Evolutionary conservation across 2,888 invertebrate species (phyloP), one percentile per base, ranked within the genome.

Genomic region (Sinohyriopsis cumingii): DNA sequence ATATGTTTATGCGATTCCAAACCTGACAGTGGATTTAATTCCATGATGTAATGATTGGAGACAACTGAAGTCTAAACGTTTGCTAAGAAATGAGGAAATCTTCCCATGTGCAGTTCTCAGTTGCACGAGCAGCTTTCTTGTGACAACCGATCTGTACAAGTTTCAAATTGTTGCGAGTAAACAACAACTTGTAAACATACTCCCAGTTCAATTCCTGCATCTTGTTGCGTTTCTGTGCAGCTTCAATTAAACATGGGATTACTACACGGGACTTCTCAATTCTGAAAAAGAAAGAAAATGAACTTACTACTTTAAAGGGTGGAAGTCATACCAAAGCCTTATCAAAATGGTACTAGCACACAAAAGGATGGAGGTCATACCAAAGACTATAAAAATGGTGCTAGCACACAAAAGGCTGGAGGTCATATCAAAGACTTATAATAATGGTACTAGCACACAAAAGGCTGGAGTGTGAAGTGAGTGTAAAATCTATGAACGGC

Each of bases 61-160:
- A 45, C 12, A 45, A 33, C 1, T 33, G 33, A 45, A 45, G 15
- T 45, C 45, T 12, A 45, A 45, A 45, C 15, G 15, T 45, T 12
- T 45, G 9, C 68, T 63, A 75, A 64, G 71, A 63, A 22, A 55
- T 69, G 9, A 77, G 66, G 55, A 82, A 82, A 28, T 81, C 82
- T 7, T 79, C 67, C 59, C 76, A 68, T 59, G 67, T 73, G 63
- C 77, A 74, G 7, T 75, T 78, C 28, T 76, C 79, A 24, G 75
- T 62, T 25, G 71, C 62, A 54, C 86, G 67, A 1, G 86, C 85
- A 9, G 84, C 82, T 69, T 87, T 87, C 71, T 84, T 84, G 65
- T 87, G 86, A 56, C 86, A 87, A 5, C 82, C 84, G 4, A 84
- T 75, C 60, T 87, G 85, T n/a, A 87, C 86, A 9, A 87, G 76